phyloP scores from a whole-genome alignment of 2,888 invertebrate genomes.

The Zhuqinia jingwanae region DNA sequence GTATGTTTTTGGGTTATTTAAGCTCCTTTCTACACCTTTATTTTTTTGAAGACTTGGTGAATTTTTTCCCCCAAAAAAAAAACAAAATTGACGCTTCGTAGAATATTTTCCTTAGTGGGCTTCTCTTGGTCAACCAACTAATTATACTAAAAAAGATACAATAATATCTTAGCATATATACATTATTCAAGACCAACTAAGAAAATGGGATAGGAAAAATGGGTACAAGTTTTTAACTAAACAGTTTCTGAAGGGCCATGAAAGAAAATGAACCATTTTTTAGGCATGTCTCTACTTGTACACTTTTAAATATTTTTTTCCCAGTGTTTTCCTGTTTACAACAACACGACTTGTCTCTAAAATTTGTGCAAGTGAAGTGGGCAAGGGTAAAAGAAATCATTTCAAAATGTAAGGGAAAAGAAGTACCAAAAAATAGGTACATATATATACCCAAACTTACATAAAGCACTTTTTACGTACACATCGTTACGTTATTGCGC shows the following conservation, averaged over 20 bases:
- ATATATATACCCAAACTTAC: too few species aligned
- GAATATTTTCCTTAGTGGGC: too few species aligned
- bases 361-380: not conserved
- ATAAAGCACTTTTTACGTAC: conserved; percentile 5
- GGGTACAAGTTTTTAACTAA: too few species aligned
- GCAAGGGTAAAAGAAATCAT: conserved; percentile 2
- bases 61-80: too few species aligned
- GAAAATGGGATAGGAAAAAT: too few species aligned
- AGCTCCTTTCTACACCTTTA: not conserved
- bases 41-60: not conserved
- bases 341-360: not conserved
- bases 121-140: not conserved
- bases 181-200: too few species aligned
- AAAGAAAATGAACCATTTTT: not conserved
- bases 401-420: not conserved
- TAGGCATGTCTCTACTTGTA: not conserved
- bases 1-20: not conserved
- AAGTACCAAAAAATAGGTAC: not conserved
- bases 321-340: conserved; percentile 11
- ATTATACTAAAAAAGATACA: conserved; percentile 11
- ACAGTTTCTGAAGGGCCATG: not conserved
- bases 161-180: not conserved
- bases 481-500: conserved; percentile 17
- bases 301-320: too few species aligned
- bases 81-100: too few species aligned